Conservation (phyloP, 1,140 invertebrate genomes). For the Papilio polyxenes region DNA sequence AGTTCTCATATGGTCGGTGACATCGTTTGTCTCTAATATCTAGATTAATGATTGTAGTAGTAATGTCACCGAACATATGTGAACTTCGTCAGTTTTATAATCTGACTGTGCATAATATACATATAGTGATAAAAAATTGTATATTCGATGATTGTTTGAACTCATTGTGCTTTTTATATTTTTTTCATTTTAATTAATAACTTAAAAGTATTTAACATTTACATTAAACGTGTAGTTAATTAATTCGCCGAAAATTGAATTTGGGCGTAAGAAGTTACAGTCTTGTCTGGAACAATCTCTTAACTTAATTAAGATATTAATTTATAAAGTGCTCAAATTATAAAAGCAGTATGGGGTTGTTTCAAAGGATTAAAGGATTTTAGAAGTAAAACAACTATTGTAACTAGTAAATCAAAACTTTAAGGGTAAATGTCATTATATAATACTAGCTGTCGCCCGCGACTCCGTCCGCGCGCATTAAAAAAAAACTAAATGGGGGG, state of each 20-base stretch:
- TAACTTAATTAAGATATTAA: conserved; percentile 23
- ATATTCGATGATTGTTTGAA: neutral
- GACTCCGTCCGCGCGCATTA: too few species aligned
- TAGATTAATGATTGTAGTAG: neutral
- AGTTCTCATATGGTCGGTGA: neutral
- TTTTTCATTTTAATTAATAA: neutral
- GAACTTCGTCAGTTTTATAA: neutral
- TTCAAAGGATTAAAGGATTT: neutral
- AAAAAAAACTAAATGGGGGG: too few species aligned
- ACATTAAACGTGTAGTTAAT: neutral
- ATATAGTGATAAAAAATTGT: neutral
- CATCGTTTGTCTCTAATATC: neutral
- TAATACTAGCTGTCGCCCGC: too few species aligned
- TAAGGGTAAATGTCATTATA: neutral
- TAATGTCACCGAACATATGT: neutral
- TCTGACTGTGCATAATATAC: neutral
- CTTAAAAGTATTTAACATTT: neutral
- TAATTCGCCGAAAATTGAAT: neutral
- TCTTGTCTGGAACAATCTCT: conserved; percentile 20
- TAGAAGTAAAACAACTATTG: neutral
- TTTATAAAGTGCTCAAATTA: conserved; percentile 13
- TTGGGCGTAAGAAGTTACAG: conserved; percentile 12
- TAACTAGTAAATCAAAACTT: neutral
- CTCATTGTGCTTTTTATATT: neutral
- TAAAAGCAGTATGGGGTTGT: neutral